These are phyloP conservation scores for Rotaria sp. DNA, from an alignment of 2,888 invertebrate genomes.

Conservation along the genomic window DNA sequence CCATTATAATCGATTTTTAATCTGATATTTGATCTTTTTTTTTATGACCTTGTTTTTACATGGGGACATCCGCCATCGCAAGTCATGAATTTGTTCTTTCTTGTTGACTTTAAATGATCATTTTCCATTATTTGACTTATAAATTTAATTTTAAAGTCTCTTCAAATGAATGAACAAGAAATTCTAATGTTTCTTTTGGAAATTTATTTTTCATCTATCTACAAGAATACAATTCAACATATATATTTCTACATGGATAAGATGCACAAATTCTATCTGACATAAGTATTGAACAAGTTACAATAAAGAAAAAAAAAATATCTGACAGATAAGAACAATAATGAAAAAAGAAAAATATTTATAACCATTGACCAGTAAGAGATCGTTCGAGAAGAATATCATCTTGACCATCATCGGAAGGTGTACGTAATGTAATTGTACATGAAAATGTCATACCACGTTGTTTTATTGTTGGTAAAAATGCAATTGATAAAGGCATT, in stretches of 20 bases:
- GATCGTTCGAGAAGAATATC: not conserved
- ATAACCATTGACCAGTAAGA: not conserved
- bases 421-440: not conserved
- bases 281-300: not conserved
- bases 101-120: no score
- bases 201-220: not conserved
- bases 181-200: not conserved
- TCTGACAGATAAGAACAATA: not conserved
- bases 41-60: no score
- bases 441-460: not conserved
- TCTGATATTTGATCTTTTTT: no score
- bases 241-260: not conserved
- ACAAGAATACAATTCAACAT: not conserved
- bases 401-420: not conserved
- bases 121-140: no score
- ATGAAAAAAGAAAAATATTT: not conserved
- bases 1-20: no score
- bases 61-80: no score
- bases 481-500: constrained; percentile 14
- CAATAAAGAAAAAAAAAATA: not conserved
- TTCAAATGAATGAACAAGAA: no score
- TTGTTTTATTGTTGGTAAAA: not conserved
- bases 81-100: no score
- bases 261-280: constrained; percentile 7
- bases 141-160: no score